These are phyloP conservation scores for Brachystomella parvula DNA, from an alignment of 1,140 invertebrate genomes.

Conservation along the genomic window DNA sequence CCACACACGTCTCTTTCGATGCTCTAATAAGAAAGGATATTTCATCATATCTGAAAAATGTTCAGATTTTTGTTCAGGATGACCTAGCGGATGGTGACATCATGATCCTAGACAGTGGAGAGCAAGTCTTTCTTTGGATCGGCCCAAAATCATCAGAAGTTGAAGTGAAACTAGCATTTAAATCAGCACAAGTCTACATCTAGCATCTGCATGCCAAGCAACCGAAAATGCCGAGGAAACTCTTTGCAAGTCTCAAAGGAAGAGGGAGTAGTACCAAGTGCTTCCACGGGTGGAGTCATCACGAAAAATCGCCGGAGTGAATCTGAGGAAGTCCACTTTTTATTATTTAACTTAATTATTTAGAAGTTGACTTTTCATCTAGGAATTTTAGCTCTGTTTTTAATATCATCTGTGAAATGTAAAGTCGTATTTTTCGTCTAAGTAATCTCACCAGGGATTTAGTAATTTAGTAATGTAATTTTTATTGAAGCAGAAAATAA, in stretches of 20 bases:
- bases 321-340: background rate
- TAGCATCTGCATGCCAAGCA: conserved; percentile 95
- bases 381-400: no score
- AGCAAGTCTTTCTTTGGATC: conserved; percentile 96
- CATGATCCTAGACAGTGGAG: conserved; percentile 98
- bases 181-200: conserved; percentile 97
- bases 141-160: conserved; percentile 94
- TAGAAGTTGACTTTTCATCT: no score
- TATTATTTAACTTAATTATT: no score
- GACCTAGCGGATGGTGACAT: conserved; percentile 99
- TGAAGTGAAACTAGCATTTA: conserved; percentile 96
- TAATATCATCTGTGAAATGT: no score
- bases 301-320: conserved; percentile 63
- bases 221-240: conserved; percentile 78
- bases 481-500: no score
- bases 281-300: conserved; percentile 92
- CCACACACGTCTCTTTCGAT: conserved; percentile 88
- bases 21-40: conserved; percentile 99
- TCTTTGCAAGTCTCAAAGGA: conserved; percentile 93
- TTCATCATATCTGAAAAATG: conserved; percentile 99
- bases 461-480: no score
- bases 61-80: conserved; percentile 99
- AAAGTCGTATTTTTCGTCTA: no score
- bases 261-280: conserved; percentile 95
- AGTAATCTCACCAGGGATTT: no score